Base-by-base conservation (phyloP, 1,140 invertebrate genomes). In the Brachionus asplanchnoidis region DNA sequence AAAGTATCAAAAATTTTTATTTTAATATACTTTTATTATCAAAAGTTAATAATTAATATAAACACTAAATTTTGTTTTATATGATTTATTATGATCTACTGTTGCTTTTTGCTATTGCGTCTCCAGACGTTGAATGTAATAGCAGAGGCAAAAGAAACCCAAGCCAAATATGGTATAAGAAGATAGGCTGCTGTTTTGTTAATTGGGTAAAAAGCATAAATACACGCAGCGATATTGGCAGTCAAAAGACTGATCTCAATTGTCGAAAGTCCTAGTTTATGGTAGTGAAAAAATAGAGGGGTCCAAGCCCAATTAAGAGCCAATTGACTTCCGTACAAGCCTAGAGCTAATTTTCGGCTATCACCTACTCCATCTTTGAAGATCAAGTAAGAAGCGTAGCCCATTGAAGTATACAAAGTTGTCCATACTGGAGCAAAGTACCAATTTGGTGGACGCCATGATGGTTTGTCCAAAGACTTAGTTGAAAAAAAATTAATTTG, bases 331-430 rank as follows among this genome's bases (percentile, higher is more conserved):
- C 92, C 94, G 86, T 95, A 96, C 26, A 94, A 87, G 0, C 92
- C 90, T 20, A 96, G 87, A 1, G 95, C 82, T 40, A 46, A 28
- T 9, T 84, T 68, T 11, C 68, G 40, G 17, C 12, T 28, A 17
- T n/a, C 20, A 11, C 82, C 82, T 3, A 84, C 20, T 17, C 82
- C 82, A 20, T 82, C 78, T 36, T 23, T 60, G 5, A 60, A 17
- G 0, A 96, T 93, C 46, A 95, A 87, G 86, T 95, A 95, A 0
- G 94, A 95, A n/a, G 94, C 94, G 88, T 94, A 95, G 9, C 95
- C 95, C 92, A 96, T 95, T 28, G 92, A 90, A 77, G 92, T 92
- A 88, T 96, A 96, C 1, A 96, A 87, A 0, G 90, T 88, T 1
- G 94, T 94, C 95, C 95, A 96, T 3, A 94, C 92, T 0, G 94